Evolutionary conservation across 1,140 invertebrate genomes (phyloP).

Genomic region (Epicauta chinensis): DNA sequence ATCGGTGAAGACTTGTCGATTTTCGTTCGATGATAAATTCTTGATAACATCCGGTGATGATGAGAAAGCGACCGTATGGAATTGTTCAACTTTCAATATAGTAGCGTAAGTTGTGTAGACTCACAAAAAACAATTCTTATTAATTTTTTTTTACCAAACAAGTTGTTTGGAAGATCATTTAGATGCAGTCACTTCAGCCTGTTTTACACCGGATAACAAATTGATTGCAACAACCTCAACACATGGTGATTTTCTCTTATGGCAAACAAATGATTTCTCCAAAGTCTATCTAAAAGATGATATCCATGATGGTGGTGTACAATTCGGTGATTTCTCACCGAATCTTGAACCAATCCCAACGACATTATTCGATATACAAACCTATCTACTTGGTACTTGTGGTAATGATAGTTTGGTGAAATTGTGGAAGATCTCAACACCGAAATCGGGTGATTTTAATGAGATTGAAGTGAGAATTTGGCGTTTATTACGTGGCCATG

Average conservation of each 20-base stretch:
- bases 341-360: constrained; percentile 41
- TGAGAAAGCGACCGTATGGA: constrained; percentile 63
- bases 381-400: constrained; percentile 58
- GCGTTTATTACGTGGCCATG: constrained; percentile 46
- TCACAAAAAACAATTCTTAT: background rate
- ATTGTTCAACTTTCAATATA: constrained; percentile 48
- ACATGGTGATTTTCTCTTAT: constrained; percentile 57
- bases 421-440: constrained; percentile 57
- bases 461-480: constrained; percentile 34
- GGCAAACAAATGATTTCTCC: constrained; percentile 43
- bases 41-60: constrained; percentile 69
- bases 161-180: constrained; percentile 49
- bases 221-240: constrained; percentile 59
- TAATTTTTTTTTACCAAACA: constrained; percentile 5
- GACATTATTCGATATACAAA: constrained; percentile 29
- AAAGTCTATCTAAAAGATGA: constrained; percentile 43
- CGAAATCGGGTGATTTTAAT: constrained; percentile 21
- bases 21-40: constrained; percentile 57
- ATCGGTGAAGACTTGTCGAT: constrained; percentile 50
- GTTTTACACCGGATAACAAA: constrained; percentile 58
- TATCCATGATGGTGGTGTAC: constrained; percentile 66
- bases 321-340: constrained; percentile 58
- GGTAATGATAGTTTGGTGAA: constrained; percentile 68
- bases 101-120: constrained; percentile 43
- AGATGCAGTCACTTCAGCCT: constrained; percentile 54